phyloP scores from a whole-genome alignment of 2,888 invertebrate genomes.

The Phymatocera aterrima region DNA sequence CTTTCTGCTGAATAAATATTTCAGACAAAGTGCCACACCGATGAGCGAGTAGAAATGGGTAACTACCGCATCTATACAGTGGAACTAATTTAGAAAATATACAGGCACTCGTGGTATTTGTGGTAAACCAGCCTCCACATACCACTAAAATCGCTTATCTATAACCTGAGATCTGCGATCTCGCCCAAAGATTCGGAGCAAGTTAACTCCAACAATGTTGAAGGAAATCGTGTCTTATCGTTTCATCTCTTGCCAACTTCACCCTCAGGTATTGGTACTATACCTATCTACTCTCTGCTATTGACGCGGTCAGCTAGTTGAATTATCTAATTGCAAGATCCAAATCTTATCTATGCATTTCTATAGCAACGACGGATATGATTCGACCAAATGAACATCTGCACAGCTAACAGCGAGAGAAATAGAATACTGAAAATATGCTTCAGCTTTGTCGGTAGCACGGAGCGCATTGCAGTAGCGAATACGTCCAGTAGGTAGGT shows the following conservation, averaged over 20 bases:
- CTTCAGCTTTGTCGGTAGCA: no score
- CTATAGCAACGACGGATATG: not conserved
- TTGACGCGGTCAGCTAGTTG: conserved; percentile 34
- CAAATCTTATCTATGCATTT: not conserved
- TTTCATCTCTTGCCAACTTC: conserved; percentile 38
- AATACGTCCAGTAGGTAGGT: not conserved
- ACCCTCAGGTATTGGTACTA: not conserved
- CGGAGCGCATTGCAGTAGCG: no score
- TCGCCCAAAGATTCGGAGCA: conserved; percentile 23
- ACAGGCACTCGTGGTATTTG: not conserved
- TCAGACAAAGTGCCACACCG: conserved; percentile 32
- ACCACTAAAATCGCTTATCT: not conserved
- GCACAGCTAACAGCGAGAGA: not conserved
- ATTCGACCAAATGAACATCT: not conserved
- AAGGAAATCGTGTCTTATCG: conserved; percentile 41
- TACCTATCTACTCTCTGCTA: not conserved
- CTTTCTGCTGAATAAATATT: conserved; percentile 41
- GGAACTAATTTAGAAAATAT: conserved; percentile 27
- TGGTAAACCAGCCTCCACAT: not conserved
- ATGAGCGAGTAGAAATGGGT: not conserved
- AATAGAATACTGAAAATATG: not conserved
- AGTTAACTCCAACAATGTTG: conserved; percentile 34
- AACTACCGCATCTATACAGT: no score
- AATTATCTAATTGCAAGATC: conserved; percentile 14
- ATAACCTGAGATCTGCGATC: conserved; percentile 34